Conservation (phyloP, 2,797 vertebrate genomes). For the Lacerta bilineata region DNA sequence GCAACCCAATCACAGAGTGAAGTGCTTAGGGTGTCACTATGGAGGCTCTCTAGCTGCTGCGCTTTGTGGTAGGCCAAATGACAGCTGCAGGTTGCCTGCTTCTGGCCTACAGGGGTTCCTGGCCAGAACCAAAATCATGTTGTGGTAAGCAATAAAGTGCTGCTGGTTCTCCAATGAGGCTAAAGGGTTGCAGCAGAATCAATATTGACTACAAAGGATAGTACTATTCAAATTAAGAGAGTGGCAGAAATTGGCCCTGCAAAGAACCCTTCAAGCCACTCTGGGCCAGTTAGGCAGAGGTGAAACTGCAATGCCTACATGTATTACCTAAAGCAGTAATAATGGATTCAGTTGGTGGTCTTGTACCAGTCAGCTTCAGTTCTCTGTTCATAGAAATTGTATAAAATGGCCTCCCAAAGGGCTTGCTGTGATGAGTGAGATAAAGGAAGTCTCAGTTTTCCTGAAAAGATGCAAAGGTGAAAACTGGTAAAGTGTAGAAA, state of each 20-base stretch:
- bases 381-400: background rate
- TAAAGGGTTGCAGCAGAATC: background rate
- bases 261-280: background rate
- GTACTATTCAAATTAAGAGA: background rate
- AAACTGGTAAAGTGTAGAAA: background rate
- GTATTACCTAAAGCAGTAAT: background rate
- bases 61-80: too few species aligned
- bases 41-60: too few species aligned
- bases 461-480: background rate
- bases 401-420: background rate
- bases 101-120: too few species aligned
- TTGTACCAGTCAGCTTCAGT: background rate
- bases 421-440: background rate
- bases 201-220: background rate
- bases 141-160: background rate
- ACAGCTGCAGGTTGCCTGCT: too few species aligned
- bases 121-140: too few species aligned
- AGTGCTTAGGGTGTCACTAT: too few species aligned
- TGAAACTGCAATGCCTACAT: background rate
- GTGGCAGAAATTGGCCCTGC: background rate
- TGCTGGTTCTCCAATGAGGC: background rate
- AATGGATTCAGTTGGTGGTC: background rate
- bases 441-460: background rate
- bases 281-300: background rate
- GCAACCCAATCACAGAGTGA: too few species aligned